phyloP scores from a whole-genome alignment of 1,140 invertebrate species.

The Orchestia grillus region DNA sequence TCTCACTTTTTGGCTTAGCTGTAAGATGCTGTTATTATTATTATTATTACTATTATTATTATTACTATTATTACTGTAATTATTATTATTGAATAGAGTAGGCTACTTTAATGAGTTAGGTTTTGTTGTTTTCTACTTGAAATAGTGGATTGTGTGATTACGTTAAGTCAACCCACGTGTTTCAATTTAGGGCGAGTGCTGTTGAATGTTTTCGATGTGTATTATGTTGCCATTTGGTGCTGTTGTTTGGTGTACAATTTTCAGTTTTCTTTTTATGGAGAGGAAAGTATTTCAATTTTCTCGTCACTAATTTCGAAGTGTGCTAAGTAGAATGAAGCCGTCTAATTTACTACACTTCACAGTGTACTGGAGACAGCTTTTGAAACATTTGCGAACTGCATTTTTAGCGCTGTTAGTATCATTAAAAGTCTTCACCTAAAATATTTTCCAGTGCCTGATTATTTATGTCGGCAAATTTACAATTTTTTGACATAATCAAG shows the following conservation, averaged over 20 bases:
- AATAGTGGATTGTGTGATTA: neutral
- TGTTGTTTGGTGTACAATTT: neutral
- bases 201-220: neutral
- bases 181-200: neutral
- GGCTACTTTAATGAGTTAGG: neutral
- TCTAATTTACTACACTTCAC: neutral
- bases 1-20: neutral
- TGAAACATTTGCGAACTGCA: neutral
- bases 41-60: neutral
- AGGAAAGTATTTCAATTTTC: neutral
- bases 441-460: neutral
- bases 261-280: neutral
- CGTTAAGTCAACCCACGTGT: neutral
- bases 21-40: neutral
- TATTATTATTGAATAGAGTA: neutral
- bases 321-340: too few relatives aligned
- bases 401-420: too few relatives aligned
- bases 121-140: neutral
- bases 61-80: neutral
- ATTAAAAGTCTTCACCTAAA: neutral
- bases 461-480: too few relatives aligned
- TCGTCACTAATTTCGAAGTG: neutral
- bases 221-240: neutral
- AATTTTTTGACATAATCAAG: neutral
- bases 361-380: neutral